Base-by-base conservation (phyloP, 2,113 vertebrate species). In the Symphodus melops region DNA sequence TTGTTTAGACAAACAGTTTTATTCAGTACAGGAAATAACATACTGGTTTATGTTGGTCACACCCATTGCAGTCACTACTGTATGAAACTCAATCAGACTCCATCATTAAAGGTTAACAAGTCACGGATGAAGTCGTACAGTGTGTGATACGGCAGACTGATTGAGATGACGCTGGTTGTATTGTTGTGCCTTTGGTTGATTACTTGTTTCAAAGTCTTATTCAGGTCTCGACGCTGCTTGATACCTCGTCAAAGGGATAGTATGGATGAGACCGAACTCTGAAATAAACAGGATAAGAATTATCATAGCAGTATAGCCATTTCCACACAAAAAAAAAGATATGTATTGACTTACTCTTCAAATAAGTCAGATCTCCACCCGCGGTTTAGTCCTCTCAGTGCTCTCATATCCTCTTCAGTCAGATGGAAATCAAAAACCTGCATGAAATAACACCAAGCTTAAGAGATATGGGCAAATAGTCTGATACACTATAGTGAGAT, bases 401-500 rank as follows among this genome's bases (percentile, higher is more conserved):
- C 66, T 1, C 1, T 53, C 86, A 94, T 87, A 59, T 95, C 94
- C 3, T 93, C 92, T 3, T 91, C 81, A 16, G 75, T 81, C 85
- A 95, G 79, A 25, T 54, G 62, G 72, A 95, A 95, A 78, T 93
- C 90, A 89, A 94, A 95, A 53, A 95, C 91, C 95, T 95, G 85
- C 10, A 79, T 1, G 19, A n/a, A 70, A 71, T 5, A 46, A 8
- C 23, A 46, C 11, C 3, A 25, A 7, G 25, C 25, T 25, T 25
- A 4, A 25, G 14, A 2, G 17, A 48, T 19, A 2, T 41, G 28
- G 28, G 28, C 28, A 33, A 33, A 2, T 10, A 41, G 39, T 9
- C 6, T 11, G 9, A 9, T 41, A 41, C 9, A 10, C 1, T 41
- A 11, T 41, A 41, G 8, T 10, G 11, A 41, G 39, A 10, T 3